Evolutionary conservation across 2,888 invertebrate species (phyloP).

Genomic region (Microctonus aethiopoides): DNA sequence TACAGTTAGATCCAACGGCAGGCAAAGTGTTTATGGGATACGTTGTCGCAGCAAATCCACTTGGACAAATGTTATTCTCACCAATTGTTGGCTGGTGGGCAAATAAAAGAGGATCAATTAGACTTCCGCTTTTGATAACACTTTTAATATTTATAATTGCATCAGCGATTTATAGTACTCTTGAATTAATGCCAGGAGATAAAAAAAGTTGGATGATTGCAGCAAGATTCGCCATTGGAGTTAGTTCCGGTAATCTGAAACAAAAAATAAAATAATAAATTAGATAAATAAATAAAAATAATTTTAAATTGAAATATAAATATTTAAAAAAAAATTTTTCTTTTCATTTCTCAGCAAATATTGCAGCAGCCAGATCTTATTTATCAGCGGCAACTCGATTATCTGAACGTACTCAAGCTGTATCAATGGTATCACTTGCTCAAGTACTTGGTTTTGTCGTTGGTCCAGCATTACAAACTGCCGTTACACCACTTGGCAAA

Average conservation of each 20-base stretch:
- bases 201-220: conserved; percentile 81
- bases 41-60: conserved; percentile 87
- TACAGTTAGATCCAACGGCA: conserved; percentile 81
- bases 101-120: conserved; percentile 78
- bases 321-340: no score
- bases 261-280: no score
- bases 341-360: conserved; percentile 72
- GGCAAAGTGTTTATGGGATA: conserved; percentile 86
- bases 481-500: conserved; percentile 81
- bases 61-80: conserved; percentile 88
- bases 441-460: conserved; percentile 89
- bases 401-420: conserved; percentile 83
- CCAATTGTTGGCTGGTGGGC: conserved; percentile 88
- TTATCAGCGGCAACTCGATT: conserved; percentile 85
- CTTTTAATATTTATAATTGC: conserved; percentile 79
- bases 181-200: conserved; percentile 76
- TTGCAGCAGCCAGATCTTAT: conserved; percentile 86
- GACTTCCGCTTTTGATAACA: conserved; percentile 78
- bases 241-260: conserved; percentile 77
- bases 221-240: conserved; percentile 83
- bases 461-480: conserved; percentile 85
- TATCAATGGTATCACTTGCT: conserved; percentile 85
- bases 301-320: background rate
- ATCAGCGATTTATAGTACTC: conserved; percentile 79
- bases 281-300: conserved; percentile 6